Base-by-base conservation (phyloP, 2,888 invertebrate species). In the Hydropsyche betteni region DNA sequence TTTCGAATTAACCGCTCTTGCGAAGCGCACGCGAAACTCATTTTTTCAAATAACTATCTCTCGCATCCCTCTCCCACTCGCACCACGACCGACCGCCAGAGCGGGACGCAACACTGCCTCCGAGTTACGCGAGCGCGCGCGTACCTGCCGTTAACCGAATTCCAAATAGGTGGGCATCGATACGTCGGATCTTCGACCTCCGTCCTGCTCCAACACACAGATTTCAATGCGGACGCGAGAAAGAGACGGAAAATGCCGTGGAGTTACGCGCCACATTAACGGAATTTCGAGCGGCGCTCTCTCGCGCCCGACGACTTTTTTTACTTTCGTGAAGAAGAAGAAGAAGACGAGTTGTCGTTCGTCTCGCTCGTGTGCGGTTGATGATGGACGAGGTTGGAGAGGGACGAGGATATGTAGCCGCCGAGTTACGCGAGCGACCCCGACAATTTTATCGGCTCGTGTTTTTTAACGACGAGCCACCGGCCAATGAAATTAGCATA, bases 321-420 rank as follows among this genome's bases (percentile, higher is more conserved):
- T 72, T 16, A 53, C 52, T 12, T 12, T 44, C 10, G 24, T 24
- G 24, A 24, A 24, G 44, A 44, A 44, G 44, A 44, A 44, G 44
- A 44, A 44, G 44, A 44, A 44, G 44, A 44, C 44, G 51, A 12
- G 86, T 86, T 85, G 64, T 86, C 84, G 85, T 86, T 84, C 85
- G 86, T 86, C 85, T 86, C 86, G 85, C 86, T 86, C 85, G 84
- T 84, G 83, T 85, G 85, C 85, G 83, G 85, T 86, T 85, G 85
- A 81, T 85, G 83, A 85, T 85, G 85, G 83, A 82, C 84, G 82
- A 82, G 81, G 64, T 73, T 85, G 86, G 85, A 82, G 86, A 84
- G 86, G 85, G 83, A 76, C 84, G 84, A 81, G 83, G 85, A 36
- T 24, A 64, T 64, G 10, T 83, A 83, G 86, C 87, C 84, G 86